These are phyloP conservation scores for Mylabris phalerata DNA, from an alignment of 1,140 invertebrate species.

Conservation along the genomic window DNA sequence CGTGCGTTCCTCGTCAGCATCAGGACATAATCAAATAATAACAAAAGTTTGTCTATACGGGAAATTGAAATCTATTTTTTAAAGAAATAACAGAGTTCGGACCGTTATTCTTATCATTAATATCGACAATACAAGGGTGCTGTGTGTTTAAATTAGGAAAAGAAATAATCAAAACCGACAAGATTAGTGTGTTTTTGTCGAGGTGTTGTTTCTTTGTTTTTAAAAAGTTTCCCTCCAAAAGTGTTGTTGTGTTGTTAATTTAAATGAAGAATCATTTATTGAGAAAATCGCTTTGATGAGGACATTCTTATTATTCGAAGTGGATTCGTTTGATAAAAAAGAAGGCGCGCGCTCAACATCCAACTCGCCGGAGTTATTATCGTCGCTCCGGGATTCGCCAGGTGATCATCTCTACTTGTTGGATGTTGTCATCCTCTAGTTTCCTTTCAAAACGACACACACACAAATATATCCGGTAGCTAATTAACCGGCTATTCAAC, in stretches of 20 bases:
- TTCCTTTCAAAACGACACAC: too few species aligned
- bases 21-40: not conserved
- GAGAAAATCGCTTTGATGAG: conserved; percentile 23
- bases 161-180: too few species aligned
- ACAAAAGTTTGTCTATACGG: not conserved
- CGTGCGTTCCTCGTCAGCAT: conserved; percentile 18
- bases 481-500: not conserved
- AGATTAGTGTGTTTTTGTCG: too few species aligned
- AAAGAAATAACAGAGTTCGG: not conserved
- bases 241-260: not conserved
- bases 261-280: not conserved
- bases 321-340: conserved; percentile 37
- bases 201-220: not conserved
- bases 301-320: conserved; percentile 33
- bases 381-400: conserved; percentile 33
- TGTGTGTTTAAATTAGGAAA: not conserved
- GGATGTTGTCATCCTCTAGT: conserved; percentile 9
- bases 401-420: conserved; percentile 26
- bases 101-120: too few species aligned
- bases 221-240: not conserved
- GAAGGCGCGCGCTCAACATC: conserved; percentile 36
- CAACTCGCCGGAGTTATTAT: conserved; percentile 27
- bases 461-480: too few species aligned
- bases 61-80: not conserved
- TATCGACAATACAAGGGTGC: not conserved